phyloP scores from a whole-genome alignment of 2,888 invertebrate species.

The Nasonovia ribisnigri region DNA sequence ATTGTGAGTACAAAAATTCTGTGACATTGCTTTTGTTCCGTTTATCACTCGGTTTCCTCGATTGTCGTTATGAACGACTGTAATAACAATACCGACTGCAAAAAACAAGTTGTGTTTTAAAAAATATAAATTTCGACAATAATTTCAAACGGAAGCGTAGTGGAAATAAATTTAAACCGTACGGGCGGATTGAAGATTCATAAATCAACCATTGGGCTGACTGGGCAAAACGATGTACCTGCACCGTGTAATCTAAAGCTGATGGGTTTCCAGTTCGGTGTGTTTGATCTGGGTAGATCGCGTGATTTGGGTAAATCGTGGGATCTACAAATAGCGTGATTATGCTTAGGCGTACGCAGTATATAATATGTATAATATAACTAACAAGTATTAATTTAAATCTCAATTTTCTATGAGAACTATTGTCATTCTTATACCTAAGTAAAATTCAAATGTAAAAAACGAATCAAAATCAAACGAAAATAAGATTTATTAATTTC shows the following conservation, averaged over 20 bases:
- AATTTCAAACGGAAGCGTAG: not conserved
- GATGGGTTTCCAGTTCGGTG: not conserved
- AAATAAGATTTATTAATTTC: not conserved
- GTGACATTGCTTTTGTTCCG: not conserved
- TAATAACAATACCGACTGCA: not conserved
- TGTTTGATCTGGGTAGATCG: not conserved
- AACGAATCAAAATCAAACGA: no score
- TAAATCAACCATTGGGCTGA: not conserved
- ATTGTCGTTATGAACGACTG: not conserved
- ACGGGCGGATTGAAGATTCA: not conserved
- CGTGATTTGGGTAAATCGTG: not conserved
- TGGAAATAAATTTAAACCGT: constrained; percentile 24
- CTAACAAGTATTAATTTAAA: not conserved
- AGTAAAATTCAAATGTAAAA: no score
- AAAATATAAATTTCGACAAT: constrained; percentile 10
- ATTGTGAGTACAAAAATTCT: not conserved
- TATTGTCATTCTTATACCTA: not conserved
- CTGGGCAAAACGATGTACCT: not conserved
- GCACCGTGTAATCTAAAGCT: not conserved
- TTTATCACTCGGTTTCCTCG: constrained; percentile 28
- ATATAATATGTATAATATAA: no score
- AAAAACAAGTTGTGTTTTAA: not conserved
- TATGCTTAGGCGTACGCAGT: no score
- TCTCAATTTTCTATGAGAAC: not conserved
- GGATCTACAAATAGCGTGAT: not conserved